Evolutionary conservation across 2,888 invertebrate genomes (phyloP).

Genomic region (Macaria notata): DNA sequence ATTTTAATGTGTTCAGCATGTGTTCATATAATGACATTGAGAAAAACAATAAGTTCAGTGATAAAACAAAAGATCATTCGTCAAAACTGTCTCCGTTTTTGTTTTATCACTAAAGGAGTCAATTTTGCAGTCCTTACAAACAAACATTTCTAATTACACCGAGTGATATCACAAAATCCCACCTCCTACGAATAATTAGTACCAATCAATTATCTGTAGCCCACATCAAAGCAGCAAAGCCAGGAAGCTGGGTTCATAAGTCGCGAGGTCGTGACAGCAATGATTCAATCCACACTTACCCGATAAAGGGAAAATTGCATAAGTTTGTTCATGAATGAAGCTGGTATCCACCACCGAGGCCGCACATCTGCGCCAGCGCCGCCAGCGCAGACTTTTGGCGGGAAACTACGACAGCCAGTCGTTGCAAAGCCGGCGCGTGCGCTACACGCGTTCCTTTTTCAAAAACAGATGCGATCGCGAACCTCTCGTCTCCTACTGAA

Average conservation of each 20-base stretch:
- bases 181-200: too few species aligned
- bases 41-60: too few species aligned
- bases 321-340: constrained; percentile 70
- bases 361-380: constrained; percentile 40
- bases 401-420: constrained; percentile 69
- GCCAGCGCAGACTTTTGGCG: constrained; percentile 65
- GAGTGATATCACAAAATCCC: too few species aligned
- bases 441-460: constrained; percentile 70
- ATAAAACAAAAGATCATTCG: too few species aligned
- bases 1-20: too few species aligned
- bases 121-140: too few species aligned
- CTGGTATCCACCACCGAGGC: constrained; percentile 50
- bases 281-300: constrained; percentile 44
- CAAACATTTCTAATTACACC: too few species aligned
- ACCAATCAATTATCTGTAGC: too few species aligned
- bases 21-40: too few species aligned
- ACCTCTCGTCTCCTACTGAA: constrained; percentile 73
- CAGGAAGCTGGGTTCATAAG: constrained; percentile 20
- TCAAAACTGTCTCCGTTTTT: too few species aligned
- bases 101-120: too few species aligned
- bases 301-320: constrained; percentile 59
- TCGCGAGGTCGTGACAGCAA: constrained; percentile 45
- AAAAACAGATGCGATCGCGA: constrained; percentile 69
- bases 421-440: constrained; percentile 71
- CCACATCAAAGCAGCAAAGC: constrained; percentile 8